Evolutionary conservation across 30 jellyfish, hydroid and myxozoan genomes (phyloP).

Genomic region (Chrysaora quinquecirrha): DNA sequence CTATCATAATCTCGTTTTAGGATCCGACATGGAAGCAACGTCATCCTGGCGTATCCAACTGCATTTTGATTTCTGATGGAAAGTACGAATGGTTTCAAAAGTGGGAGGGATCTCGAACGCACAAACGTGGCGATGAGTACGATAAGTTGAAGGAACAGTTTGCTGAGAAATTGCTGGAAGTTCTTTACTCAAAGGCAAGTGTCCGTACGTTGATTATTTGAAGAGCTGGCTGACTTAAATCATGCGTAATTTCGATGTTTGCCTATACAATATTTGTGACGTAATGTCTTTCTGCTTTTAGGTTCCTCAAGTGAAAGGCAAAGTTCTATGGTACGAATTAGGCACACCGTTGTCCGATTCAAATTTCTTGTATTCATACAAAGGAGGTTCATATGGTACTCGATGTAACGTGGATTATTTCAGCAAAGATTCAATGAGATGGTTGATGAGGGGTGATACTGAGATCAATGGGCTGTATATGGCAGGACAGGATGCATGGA

Average conservation of each 20-base stretch:
- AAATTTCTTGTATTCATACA: conserved; percentile 70
- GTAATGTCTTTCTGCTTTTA: neutral
- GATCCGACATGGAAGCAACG: conserved; percentile 94
- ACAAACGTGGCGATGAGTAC: conserved; percentile 89
- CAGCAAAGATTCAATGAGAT: conserved; percentile 76
- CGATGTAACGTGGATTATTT: conserved; percentile 83
- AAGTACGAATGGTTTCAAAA: conserved; percentile 92
- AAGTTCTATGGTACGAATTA: conserved; percentile 88
- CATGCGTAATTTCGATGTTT: no score
- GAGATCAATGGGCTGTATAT: conserved; percentile 72
- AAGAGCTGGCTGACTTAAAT: no score
- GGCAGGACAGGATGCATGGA: conserved; percentile 98
- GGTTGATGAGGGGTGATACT: conserved; percentile 95
- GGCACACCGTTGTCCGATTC: conserved; percentile 93
- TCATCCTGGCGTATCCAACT: conserved; percentile 83
- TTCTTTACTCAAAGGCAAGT: conserved; percentile 82
- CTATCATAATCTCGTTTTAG: conserved; percentile 17
- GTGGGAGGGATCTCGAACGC: conserved; percentile 84
- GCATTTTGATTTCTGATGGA: conserved; percentile 89
- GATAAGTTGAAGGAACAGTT: conserved; percentile 79
- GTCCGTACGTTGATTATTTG: no score
- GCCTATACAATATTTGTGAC: no score
- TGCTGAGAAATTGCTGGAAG: conserved; percentile 74
- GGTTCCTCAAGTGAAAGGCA: conserved; percentile 95
- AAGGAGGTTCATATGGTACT: conserved; percentile 93